A percentile compares a stretch with the other conserved stretches of the same genome.
These are phyloP conservation scores for Muntiacus reevesi DNA, from an alignment of 2,113 vertebrate species.

Conservation along the genomic window DNA sequence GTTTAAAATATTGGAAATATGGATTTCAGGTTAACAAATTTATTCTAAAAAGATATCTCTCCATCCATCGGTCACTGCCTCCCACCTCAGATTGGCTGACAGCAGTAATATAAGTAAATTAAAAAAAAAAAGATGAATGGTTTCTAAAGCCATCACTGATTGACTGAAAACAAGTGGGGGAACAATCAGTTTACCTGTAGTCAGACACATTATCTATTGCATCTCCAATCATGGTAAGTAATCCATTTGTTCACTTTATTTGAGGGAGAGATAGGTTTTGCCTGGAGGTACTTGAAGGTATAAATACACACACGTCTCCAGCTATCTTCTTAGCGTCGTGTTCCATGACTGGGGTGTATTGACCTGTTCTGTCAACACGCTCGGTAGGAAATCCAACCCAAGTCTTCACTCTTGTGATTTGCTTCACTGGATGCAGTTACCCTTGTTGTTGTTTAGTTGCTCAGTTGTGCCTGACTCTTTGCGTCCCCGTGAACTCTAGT, in stretches of 20 bases:
- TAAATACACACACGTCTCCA: not conserved
- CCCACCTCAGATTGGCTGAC: not conserved
- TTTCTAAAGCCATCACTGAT: not conserved
- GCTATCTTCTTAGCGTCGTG: not conserved
- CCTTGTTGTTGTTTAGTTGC: not conserved
- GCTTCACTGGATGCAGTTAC: not conserved
- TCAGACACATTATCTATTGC: not conserved
- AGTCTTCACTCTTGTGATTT: not conserved
- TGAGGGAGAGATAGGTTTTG: not conserved
- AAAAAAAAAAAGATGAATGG: not conserved
- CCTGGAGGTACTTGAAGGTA: not conserved
- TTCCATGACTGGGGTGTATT: not conserved
- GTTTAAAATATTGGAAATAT: constrained; percentile 2
- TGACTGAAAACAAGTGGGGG: not conserved
- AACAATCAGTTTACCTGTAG: not conserved
- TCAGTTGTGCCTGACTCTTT: not conserved
- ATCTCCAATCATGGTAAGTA: not conserved
- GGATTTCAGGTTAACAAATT: not conserved
- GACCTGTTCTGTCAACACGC: not conserved
- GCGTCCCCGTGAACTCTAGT: not conserved
- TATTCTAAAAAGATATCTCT: not conserved
- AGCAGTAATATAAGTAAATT: not conserved
- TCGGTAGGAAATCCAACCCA: not conserved
- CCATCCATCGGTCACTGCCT: not conserved
- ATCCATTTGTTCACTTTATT: not conserved